Base-by-base conservation (phyloP, 2,797 vertebrate genomes). In the Sternarchorhynchus goeldii region DNA sequence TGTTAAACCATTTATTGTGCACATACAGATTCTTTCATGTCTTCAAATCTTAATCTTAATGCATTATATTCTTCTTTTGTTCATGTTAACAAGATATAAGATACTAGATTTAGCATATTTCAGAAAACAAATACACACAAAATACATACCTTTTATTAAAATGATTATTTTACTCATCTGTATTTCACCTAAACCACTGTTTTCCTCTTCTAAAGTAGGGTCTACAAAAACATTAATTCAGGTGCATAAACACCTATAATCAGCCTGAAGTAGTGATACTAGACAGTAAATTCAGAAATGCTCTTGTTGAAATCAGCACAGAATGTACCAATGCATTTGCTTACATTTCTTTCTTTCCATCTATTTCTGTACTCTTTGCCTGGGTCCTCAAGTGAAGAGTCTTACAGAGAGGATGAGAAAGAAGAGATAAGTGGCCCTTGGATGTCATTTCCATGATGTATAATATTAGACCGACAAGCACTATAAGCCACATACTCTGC, bases 321-420 rank as follows among this genome's bases (percentile, higher is more conserved):
- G 17, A 31, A 31, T 72, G 50, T 65, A 72, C 57, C 68, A 17
- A 20, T 25, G 78, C 66, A 60, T 75, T 80, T 75, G 34, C 71
- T 70, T 57, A 53, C 53, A 20, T 65, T 63, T 58, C 31, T 55
- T 69, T 64, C 41, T 50, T 60, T 71, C 64, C 6, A 57, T 75
- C 68, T 75, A 50, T 69, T 75, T 80, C 78, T 71, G 65, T 76
- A 69, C 50, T 80, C 62, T 6, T 32, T 16, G 10, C n/a, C 21
- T 53, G n/a, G 55, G 62, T 50, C 77, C 64, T 60, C 73, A 21
- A 64, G 50, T 78, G 50, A 73, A 67, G 53, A 50, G 77, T 65
- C 62, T 45, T 78, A 21, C 39, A 78, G 64, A 78, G 39, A 50
- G 79, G 56, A 55, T 70, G 25, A 31, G 3, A 56, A 63, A 34